These are phyloP conservation scores for Conops quadrifasciatus DNA, from an alignment of 2,888 invertebrate genomes.

Conservation along the genomic window DNA sequence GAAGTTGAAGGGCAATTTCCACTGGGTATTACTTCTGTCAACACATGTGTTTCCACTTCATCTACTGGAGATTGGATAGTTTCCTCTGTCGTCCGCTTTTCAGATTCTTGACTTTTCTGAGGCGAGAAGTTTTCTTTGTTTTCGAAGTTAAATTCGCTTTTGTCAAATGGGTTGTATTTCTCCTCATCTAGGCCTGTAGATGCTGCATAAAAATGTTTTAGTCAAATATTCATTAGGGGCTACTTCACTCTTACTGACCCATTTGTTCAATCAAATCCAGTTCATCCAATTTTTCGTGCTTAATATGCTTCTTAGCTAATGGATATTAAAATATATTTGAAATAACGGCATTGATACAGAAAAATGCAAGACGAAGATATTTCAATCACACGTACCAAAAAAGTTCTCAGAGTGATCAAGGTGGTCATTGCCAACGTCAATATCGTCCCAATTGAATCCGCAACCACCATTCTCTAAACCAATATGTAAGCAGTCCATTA, in stretches of 20 bases:
- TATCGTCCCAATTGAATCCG: constrained; percentile 56
- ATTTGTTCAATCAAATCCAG: constrained; percentile 42
- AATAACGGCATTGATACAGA: constrained; percentile 7
- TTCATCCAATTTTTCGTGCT: constrained; percentile 48
- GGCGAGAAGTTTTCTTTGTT: constrained; percentile 25
- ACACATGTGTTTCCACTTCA: too few relatives aligned
- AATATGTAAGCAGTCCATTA: constrained; percentile 5
- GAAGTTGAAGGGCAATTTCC: background rate
- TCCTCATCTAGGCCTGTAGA: constrained; percentile 13
- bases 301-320: constrained; percentile 45
- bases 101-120: background rate
- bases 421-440: constrained; percentile 54
- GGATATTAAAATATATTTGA: constrained; percentile 16
- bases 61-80: too few relatives aligned
- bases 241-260: constrained; percentile 40
- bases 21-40: too few relatives aligned
- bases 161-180: constrained; percentile 1
- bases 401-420: constrained; percentile 57
- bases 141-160: background rate
- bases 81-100: too few relatives aligned
- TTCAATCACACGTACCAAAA: constrained; percentile 50
- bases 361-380: background rate
- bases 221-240: background rate
- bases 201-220: constrained; percentile 2
- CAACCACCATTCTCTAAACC: constrained; percentile 7